A percentile compares a stretch with the other conserved stretches of the same genome.
These are phyloP conservation scores for Sciurus vulgaris DNA, from an alignment of 2,797 vertebrate genomes.

Conservation along the genomic window DNA sequence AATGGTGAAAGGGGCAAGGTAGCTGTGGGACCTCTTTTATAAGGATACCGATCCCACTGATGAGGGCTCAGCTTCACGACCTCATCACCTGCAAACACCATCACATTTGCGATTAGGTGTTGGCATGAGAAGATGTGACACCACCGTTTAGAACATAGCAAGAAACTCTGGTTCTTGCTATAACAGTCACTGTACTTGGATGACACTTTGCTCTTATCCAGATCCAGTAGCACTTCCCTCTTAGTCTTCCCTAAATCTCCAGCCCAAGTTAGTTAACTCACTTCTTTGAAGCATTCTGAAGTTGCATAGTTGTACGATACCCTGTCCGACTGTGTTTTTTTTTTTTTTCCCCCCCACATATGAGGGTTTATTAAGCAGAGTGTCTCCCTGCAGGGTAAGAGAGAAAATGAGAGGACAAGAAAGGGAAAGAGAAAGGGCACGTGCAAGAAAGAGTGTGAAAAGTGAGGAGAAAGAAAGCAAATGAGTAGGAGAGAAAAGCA, in stretches of 20 bases:
- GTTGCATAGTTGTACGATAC: neutral
- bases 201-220: neutral
- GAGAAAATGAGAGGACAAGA: no score
- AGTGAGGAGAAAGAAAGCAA: no score
- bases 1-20: neutral
- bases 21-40: neutral
- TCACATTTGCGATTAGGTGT: neutral
- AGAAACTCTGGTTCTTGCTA: neutral
- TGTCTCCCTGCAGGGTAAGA: no score
- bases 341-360: no score
- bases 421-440: no score
- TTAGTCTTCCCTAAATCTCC: neutral
- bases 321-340: no score
- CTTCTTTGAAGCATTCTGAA: neutral
- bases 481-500: no score
- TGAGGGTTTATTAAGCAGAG: no score
- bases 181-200: neutral
- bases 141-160: neutral
- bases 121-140: neutral
- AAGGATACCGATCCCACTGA: neutral
- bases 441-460: no score
- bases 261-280: neutral
- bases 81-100: neutral
- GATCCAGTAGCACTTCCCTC: neutral
- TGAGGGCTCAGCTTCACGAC: neutral